Evolutionary conservation across 2,888 invertebrate species (phyloP).

Genomic region (Noctua fimbriata): DNA sequence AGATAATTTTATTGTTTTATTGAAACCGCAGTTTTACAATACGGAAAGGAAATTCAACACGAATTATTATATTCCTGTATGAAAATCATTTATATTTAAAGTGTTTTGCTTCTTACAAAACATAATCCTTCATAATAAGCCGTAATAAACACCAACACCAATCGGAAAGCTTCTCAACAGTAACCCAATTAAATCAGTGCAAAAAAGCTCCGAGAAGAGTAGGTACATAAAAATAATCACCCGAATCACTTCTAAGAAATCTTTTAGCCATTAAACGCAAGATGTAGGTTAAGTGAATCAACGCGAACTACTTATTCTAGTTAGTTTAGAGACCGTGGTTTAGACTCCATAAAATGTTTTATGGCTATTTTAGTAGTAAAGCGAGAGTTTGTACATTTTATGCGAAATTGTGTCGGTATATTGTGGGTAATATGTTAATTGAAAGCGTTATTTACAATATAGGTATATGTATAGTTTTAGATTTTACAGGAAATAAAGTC

Average conservation of each 20-base stretch:
- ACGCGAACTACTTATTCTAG: slow-evolving; percentile 33
- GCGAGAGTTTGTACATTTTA: slow-evolving; percentile 36
- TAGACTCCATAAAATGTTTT: slow-evolving; percentile 51
- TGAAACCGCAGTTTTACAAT: background rate
- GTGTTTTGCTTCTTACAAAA: background rate
- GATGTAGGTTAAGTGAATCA: slow-evolving; percentile 61
- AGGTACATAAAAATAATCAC: slow-evolving; percentile 23
- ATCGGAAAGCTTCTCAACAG: slow-evolving; percentile 18
- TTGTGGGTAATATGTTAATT: slow-evolving; percentile 23
- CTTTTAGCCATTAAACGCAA: slow-evolving; percentile 35
- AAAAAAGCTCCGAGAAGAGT: slow-evolving; percentile 14
- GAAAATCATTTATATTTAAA: background rate
- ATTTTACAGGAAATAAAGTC: slow-evolving; percentile 34
- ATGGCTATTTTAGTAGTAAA: slow-evolving; percentile 47
- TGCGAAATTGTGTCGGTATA: slow-evolving; percentile 16
- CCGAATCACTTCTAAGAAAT: slow-evolving; percentile 52
- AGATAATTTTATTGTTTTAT: background rate
- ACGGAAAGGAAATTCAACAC: background rate
- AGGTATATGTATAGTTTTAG: background rate
- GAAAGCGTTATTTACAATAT: slow-evolving; percentile 18
- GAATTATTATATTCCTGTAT: background rate
- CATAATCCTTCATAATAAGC: background rate
- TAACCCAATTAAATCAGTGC: slow-evolving; percentile 40
- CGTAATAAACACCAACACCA: slow-evolving; percentile 15
- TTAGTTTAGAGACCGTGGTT: slow-evolving; percentile 30